Conservation (phyloP, 2,113 vertebrate genomes). For the Dunckerocampus dactyliophorus region DNA sequence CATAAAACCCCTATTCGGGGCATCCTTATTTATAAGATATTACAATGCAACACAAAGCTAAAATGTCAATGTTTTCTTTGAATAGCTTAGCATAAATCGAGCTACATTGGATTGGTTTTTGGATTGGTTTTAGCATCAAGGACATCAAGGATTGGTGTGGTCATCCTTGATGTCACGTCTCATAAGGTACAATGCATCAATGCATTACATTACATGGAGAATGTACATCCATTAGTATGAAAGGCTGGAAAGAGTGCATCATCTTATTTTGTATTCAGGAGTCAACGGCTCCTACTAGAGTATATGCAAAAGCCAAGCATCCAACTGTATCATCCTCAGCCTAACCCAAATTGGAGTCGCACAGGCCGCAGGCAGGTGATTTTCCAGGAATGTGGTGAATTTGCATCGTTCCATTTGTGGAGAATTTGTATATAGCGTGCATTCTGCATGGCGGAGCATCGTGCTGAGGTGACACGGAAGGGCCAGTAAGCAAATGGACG, state of each 20-base stretch:
- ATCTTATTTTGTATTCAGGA: no score
- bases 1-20: no score
- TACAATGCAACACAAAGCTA: no score
- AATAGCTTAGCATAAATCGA: no score
- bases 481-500: not conserved
- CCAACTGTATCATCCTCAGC: slow-evolving; percentile 15
- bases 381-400: slow-evolving; percentile 42
- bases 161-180: no score
- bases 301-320: slow-evolving; percentile 6
- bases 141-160: no score
- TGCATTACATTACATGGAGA: no score
- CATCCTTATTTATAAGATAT: no score
- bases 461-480: slow-evolving; percentile 31
- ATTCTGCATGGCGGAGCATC: slow-evolving; percentile 27
- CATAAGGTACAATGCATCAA: no score
- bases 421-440: slow-evolving; percentile 27
- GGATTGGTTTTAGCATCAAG: no score
- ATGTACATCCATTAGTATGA: not conserved
- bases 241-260: not conserved
- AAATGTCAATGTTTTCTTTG: no score
- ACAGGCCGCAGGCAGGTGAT: slow-evolving; percentile 28
- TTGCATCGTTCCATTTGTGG: slow-evolving; percentile 11
- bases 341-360: slow-evolving; percentile 3
- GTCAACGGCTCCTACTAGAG: not conserved
- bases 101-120: no score